These are phyloP conservation scores for Latrodectus geometricus DNA, from an alignment of 1,140 invertebrate species.

Conservation along the genomic window DNA sequence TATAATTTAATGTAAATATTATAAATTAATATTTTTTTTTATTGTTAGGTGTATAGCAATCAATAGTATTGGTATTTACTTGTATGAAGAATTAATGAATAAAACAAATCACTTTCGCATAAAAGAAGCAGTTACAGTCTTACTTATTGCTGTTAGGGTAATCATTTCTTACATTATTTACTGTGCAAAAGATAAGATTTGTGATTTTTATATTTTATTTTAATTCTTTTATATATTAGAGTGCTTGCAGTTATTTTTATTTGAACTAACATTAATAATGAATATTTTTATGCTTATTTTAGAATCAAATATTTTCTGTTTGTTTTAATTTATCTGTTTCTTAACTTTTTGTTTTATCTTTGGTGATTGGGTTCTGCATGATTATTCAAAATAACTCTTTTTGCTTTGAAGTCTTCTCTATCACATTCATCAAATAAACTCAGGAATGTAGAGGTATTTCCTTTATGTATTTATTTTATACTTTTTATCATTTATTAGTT, in stretches of 20 bases:
- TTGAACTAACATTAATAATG: slow-evolving; percentile 2
- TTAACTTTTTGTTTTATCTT: slow-evolving; percentile 18
- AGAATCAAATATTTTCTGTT: not conserved
- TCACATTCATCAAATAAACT: slow-evolving; percentile 25
- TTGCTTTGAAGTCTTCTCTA: slow-evolving; percentile 54
- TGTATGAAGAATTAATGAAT: slow-evolving; percentile 81
- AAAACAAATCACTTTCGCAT: slow-evolving; percentile 78
- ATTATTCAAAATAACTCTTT: slow-evolving; percentile 55
- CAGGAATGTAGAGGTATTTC: slow-evolving; percentile 40
- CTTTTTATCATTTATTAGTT: not conserved
- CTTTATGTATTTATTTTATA: not conserved
- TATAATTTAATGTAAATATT: too few relatives aligned
- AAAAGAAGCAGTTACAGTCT: slow-evolving; percentile 85
- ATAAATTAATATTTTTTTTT: slow-evolving; percentile 22
- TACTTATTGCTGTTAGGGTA: slow-evolving; percentile 88
- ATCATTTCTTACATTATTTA: slow-evolving; percentile 55
- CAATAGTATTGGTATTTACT: slow-evolving; percentile 86
- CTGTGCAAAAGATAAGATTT: not conserved
- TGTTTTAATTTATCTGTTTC: slow-evolving; percentile 14
- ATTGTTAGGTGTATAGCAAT: slow-evolving; percentile 81
- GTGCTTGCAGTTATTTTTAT: not conserved
- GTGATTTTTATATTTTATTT: too few relatives aligned
- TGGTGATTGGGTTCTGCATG: slow-evolving; percentile 61
- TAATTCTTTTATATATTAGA: not conserved
- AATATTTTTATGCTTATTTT: not conserved